phyloP scores from a whole-genome alignment of 2,797 vertebrate genomes.

The Danio choprae region DNA sequence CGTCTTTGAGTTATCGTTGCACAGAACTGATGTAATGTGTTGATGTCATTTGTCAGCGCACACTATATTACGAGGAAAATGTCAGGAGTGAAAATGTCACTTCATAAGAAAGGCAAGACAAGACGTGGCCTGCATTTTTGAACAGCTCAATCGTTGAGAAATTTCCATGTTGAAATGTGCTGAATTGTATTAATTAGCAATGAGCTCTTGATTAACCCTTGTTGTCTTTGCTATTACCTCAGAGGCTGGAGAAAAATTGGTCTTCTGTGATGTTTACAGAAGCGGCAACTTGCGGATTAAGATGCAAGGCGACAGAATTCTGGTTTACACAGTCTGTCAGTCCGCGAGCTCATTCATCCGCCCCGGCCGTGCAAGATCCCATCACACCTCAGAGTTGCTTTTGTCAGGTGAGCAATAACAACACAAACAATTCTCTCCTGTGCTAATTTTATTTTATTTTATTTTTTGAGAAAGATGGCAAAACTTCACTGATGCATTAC shows the following conservation, averaged over 20 bases:
- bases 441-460: conserved; percentile 1
- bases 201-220: conserved; percentile 32
- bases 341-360: conserved; percentile 49
- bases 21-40: conserved; percentile 32
- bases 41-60: conserved; percentile 47
- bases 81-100: conserved; percentile 20
- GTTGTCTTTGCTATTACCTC: conserved; percentile 27
- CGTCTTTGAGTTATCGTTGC: conserved; percentile 35
- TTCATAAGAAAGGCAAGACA: conserved; percentile 10
- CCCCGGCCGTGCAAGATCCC: conserved; percentile 27
- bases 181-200: conserved; percentile 34
- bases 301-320: conserved; percentile 34
- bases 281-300: conserved; percentile 41
- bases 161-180: conserved; percentile 10
- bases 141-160: neutral
- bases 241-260: conserved; percentile 34
- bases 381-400: conserved; percentile 51
- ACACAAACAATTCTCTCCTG: conserved; percentile 55
- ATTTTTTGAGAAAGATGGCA: conserved; percentile 62
- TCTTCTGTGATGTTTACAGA: conserved; percentile 43
- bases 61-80: conserved; percentile 30
- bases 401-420: conserved; percentile 50
- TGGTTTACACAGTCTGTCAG: conserved; percentile 36
- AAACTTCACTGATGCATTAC: conserved; percentile 55
- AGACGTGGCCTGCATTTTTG: conserved; percentile 3